Conservation (phyloP, 2,113 vertebrate species). For the Hyaena hyaena region DNA sequence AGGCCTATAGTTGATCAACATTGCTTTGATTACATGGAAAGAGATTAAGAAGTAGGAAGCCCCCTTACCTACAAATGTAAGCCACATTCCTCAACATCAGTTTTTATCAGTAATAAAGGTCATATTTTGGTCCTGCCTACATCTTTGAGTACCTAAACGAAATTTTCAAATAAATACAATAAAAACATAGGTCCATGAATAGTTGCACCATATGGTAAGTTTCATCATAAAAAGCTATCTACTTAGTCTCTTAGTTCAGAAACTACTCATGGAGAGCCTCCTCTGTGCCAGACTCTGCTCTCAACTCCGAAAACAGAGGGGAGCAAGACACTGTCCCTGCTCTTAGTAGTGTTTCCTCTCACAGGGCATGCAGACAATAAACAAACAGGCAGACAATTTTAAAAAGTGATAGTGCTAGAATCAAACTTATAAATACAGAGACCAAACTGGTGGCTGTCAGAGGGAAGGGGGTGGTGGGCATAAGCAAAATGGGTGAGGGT, state of each 20-base stretch:
- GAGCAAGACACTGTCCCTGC: not conserved
- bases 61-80: not conserved
- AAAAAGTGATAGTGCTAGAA: not conserved
- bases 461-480: not conserved
- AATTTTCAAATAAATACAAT: slow-evolving; percentile 31
- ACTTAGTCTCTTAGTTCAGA: not conserved
- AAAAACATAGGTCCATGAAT: not conserved
- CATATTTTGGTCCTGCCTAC: not conserved
- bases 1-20: not conserved
- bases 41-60: not conserved
- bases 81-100: not conserved
- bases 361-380: not conserved
- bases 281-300: not conserved
- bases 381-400: not conserved
- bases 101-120: not conserved
- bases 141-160: not conserved
- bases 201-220: not conserved
- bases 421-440: not conserved
- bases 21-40: not conserved
- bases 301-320: not conserved
- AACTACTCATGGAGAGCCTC: not conserved
- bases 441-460: not conserved
- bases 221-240: not conserved
- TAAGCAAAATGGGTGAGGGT: too few relatives aligned
- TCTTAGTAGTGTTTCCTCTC: not conserved